Evolutionary conservation across 2,888 invertebrate genomes (phyloP).

Genomic region (Calameuta pallipes): DNA sequence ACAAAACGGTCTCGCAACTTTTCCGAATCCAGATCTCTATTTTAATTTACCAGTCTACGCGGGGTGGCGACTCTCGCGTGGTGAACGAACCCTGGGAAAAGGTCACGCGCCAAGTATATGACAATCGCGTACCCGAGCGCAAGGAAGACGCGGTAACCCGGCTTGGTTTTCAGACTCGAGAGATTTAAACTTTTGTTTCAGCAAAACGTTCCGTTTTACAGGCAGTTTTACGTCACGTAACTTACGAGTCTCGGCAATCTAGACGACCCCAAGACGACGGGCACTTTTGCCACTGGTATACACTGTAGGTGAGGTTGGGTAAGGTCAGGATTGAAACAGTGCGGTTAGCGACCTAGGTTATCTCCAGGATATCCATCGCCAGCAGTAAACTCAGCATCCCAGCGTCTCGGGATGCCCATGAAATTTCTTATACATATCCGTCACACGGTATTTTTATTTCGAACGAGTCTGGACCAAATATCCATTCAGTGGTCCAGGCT

Average conservation of each 20-base stretch:
- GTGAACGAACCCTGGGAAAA: slow-evolving; percentile 33
- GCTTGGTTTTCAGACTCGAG: neutral
- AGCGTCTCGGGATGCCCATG: neutral
- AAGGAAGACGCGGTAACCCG: slow-evolving; percentile 17
- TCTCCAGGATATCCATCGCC: neutral
- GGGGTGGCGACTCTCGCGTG: slow-evolving; percentile 18
- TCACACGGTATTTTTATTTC: neutral
- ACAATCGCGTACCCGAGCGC: slow-evolving; percentile 7
- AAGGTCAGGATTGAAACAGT: slow-evolving; percentile 45
- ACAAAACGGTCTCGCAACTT: slow-evolving; percentile 14
- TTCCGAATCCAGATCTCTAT: neutral
- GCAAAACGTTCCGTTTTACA: slow-evolving; percentile 31
- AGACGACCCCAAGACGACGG: slow-evolving; percentile 38
- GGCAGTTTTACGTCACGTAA: slow-evolving; percentile 49
- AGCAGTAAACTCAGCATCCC: neutral
- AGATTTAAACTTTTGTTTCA: neutral
- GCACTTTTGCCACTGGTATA: slow-evolving; percentile 40
- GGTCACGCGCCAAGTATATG: slow-evolving; percentile 10
- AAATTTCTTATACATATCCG: neutral
- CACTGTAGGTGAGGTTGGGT: slow-evolving; percentile 33
- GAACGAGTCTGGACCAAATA: neutral
- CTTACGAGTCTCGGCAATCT: slow-evolving; percentile 42
- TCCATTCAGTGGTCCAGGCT: neutral
- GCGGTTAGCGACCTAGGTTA: slow-evolving; percentile 45
- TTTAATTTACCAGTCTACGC: neutral